A percentile compares a stretch with the other conserved stretches of the same genome.
These are phyloP conservation scores for Osmerus eperlanus DNA, from an alignment of 2,113 vertebrate species.

Conservation along the genomic window DNA sequence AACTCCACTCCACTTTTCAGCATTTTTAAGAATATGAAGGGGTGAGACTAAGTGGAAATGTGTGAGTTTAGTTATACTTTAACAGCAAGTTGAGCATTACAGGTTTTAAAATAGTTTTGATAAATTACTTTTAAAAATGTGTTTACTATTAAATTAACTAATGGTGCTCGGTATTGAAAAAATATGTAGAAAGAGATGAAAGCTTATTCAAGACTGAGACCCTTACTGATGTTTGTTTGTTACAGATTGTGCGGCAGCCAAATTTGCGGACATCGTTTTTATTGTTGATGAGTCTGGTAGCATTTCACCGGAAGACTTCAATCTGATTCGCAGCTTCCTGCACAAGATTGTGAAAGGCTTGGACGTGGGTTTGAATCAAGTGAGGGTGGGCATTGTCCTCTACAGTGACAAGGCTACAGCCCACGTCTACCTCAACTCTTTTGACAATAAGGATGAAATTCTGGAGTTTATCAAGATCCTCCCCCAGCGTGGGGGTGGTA, in stretches of 20 bases:
- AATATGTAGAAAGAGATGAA: background rate
- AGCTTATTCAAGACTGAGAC: background rate
- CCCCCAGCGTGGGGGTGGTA: constrained; percentile 63
- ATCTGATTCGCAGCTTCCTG: constrained; percentile 72
- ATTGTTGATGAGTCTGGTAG: constrained; percentile 78
- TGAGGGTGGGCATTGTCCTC: constrained; percentile 74
- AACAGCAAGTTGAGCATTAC: no score
- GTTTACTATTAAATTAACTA: no score
- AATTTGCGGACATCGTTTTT: constrained; percentile 78
- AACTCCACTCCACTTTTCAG: background rate
- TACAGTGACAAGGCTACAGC: constrained; percentile 60
- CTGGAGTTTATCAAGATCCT: constrained; percentile 76
- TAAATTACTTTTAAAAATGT: no score
- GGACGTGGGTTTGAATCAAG: constrained; percentile 36
- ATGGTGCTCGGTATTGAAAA: background rate
- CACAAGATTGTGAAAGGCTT: constrained; percentile 69
- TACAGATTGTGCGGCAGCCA: constrained; percentile 72
- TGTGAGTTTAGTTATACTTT: no score
- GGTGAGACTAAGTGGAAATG: background rate
- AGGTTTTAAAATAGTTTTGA: no score
- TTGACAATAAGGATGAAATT: constrained; percentile 60
- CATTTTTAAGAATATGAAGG: background rate
- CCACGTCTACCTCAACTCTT: constrained; percentile 71
- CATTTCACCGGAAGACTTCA: constrained; percentile 59
- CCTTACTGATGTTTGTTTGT: background rate